Base-by-base conservation (phyloP, 2,888 invertebrate genomes). In the Lasiommata megera region DNA sequence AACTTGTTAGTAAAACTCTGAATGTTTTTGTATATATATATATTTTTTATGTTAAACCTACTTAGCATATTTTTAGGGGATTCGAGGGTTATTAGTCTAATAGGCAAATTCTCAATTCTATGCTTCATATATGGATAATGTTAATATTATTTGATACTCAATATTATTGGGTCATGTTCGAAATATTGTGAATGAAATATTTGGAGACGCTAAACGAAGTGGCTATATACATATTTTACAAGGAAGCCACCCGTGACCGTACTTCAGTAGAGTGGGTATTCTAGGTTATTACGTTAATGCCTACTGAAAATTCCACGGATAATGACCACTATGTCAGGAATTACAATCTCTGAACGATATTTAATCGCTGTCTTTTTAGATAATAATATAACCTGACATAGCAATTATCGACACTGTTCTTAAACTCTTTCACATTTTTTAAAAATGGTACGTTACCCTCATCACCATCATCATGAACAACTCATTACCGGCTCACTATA, bases 211-310 rank as follows among this genome's bases (percentile, higher is more conserved):
- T 44, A 48, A 56, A 56, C 56, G 52, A 52, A 60, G 56, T 60
- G 59, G 46, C 41, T 50, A 43, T 56, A 54, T 54, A 56, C 60
- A 60, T 56, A 56, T 56, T 56, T 50, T 54, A 54, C 53, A 54
- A 55, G 38, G 55, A 40, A 11, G 34, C 23, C 34, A 14, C 44
- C 16, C 59, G 44, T 52, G 57, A 79, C 79, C 79, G 72, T 67
- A 74, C 79, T 77, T 73, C 66, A 73, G 72, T 65, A 71, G 53
- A 79, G 73, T 72, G 74, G 71, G 66, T 71, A 71, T 72, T 67
- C 65, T 67, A 69, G 63, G 68, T 69, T 72, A 80, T 80, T 82
- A 79, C 77, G 74, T 77, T 79, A 82, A 80, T 76, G 76, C 79
- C 59, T 54, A 44, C 46, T 59, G 53, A 56, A 56, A 44, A 51